A percentile compares a stretch with the other conserved stretches of the same genome.
Evolutionary conservation across 2,888 invertebrate species (phyloP).

Genomic region (Epsilonema sp.): DNA sequence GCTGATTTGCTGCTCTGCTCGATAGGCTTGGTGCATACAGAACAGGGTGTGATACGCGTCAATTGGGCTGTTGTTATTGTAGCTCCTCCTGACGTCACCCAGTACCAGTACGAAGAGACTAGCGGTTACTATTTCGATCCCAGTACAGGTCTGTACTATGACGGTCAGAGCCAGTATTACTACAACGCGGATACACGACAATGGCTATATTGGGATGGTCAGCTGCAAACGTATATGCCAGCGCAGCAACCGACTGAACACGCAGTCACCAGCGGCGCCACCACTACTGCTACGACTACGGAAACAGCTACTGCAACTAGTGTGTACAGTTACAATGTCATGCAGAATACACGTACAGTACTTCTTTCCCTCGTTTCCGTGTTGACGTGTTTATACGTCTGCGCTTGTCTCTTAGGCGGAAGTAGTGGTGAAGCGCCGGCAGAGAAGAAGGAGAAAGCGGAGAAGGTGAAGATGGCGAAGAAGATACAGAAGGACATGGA

Average conservation of each 20-base stretch:
- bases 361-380: no score
- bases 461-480: slow-evolving; percentile 33
- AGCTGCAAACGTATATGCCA: slow-evolving; percentile 32
- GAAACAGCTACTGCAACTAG: no score
- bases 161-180: slow-evolving; percentile 78
- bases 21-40: no score
- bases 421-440: no score
- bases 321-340: no score
- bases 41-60: not conserved
- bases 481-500: slow-evolving; percentile 48
- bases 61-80: slow-evolving; percentile 7
- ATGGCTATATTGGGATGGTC: slow-evolving; percentile 80
- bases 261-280: slow-evolving; percentile 7
- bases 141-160: slow-evolving; percentile 77
- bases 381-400: no score
- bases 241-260: slow-evolving; percentile 26
- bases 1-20: no score
- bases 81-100: slow-evolving; percentile 57
- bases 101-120: slow-evolving; percentile 76
- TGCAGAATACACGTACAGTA: no score
- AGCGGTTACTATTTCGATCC: slow-evolving; percentile 93
- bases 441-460: slow-evolving; percentile 45
- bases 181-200: slow-evolving; percentile 73
- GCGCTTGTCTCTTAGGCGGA: no score
- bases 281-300: slow-evolving; percentile 5